Base-by-base conservation (phyloP, 1,140 invertebrate genomes). In the Bemisia tabaci region DNA sequence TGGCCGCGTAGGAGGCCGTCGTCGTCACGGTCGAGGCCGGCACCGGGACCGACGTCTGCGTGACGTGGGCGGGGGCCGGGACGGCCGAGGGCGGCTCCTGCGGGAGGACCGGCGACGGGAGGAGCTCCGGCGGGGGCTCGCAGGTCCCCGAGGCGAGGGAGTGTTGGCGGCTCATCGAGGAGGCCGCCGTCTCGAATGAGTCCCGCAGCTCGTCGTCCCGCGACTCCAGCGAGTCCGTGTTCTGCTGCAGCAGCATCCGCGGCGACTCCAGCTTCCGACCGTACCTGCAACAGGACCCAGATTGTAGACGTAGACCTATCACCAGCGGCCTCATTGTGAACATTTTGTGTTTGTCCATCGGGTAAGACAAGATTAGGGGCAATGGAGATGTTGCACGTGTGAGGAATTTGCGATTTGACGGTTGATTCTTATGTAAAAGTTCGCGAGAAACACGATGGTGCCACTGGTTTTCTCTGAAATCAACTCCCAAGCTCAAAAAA, bases 121-220 rank as follows among this genome's bases (percentile, higher is more conserved):
- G 12, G 59, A 67, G 12, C 59, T 61, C 22, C 63, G 48, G 1
- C 63, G 59, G n/a, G 48, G 58, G 22, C 58, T 63, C 1, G 65
- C 12, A 11, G 12, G 12, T 65, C n/a, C 24, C 33, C 12, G 60
- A 39, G 25, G 67, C 65, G 24, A 70, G 64, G 60, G 67, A 60
- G 65, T 71, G 63, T 67, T 67, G 58, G 2, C 67, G 60, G 59
- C 73, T 76, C 1, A 80, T 74, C 1, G 82, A 84, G 68, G 79
- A 83, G n/a, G 81, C 76, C 9, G 79, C 82, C 22, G 82, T 84
- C 67, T 84, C 82, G 70, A 83, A 84, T 1, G 82, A 84, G 62
- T 84, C 80, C 67, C 81, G 80, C 27, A 82, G 66, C 27, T 71
- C 70, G 67, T 83, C 81, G 66, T 83, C 81, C 27, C 77, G 75